Base-by-base conservation (phyloP, 2,113 vertebrate genomes). In the Hemicordylus capensis region DNA sequence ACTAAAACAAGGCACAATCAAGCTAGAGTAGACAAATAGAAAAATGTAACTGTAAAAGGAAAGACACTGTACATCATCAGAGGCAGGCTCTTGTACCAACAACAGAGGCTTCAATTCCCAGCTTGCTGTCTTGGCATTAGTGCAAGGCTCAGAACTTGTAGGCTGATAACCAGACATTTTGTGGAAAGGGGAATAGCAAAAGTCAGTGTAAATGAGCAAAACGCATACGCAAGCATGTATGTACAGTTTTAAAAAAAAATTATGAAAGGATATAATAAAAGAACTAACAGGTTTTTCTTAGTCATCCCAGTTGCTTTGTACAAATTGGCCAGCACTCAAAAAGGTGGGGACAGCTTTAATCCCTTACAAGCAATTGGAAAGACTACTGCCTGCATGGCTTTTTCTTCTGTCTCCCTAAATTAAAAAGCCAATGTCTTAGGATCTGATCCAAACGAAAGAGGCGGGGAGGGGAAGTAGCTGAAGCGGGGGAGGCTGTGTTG, bases 41-140 rank as follows among this genome's bases (percentile, higher is more conserved):
- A 82, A 63, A 87, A 82, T 51, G n/a, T 83, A 80, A 83, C 31
- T 85, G 56, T 10, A n/a, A n/a, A 37, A 6, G 24, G 34, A 59
- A n/a, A 34, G 2, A 28, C 37, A 61, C 28, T 73, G 44, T 28
- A 85, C 84, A 76, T 2, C 76, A 61, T 66, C 76, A 37, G 51
- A 76, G n/a, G 51, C 51, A 76, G 51, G 7, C 6, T 59, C 24
- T 39, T 78, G 24, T 42, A 15, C 54, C 31, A 48, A 64, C 48
- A 51, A 51, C 34, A 61, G 37, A 61, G n/a, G n/a, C 4, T 54
- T 51, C 61, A 10, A 37, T 81, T 81, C 51, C 48, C n/a, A 54
- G 51, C 9, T 39, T n/a, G 37, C 46, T 69, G 15, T 8, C 24
- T 22, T 66, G 5, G 37, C 10, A 48, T 6, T 26, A 61, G 31